Percentiles rank a stretch among this genome's conserved stretches.
Evolutionary conservation across 2,113 vertebrate species (phyloP).

Genomic region (Pelobates fuscus): DNA sequence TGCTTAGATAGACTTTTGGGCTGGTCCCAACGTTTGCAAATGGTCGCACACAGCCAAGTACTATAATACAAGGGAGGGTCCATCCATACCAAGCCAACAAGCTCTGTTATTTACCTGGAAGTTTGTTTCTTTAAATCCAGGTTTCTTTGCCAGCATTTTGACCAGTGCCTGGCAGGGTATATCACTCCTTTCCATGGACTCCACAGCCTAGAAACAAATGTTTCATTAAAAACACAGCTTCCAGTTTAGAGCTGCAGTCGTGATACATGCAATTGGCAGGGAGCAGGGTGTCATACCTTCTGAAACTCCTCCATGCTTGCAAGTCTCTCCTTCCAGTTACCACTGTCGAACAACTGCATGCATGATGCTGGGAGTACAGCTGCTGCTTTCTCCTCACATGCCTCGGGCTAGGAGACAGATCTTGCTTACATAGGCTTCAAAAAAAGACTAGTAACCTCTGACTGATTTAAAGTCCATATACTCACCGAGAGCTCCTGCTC

Average conservation of each 20-base stretch:
- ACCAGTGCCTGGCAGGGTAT: conserved; percentile 97
- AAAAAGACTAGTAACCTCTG: neutral
- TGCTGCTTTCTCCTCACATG: conserved; percentile 89
- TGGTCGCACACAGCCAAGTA: too few species aligned
- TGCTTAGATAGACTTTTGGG: too few species aligned
- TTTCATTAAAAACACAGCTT: neutral
- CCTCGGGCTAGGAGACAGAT: conserved; percentile 75
- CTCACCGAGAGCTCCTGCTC: conserved; percentile 89
- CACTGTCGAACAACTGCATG: conserved; percentile 87
- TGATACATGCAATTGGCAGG: neutral
- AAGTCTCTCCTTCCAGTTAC: conserved; percentile 96
- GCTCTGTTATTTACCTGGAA: conserved; percentile 91
- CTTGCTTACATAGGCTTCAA: too few species aligned
- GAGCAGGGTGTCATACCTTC: too few species aligned
- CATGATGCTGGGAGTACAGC: conserved; percentile 87
- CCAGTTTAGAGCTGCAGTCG: neutral
- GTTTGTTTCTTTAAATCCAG: conserved; percentile 98
- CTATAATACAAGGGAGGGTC: too few species aligned
- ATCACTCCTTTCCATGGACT: conserved; percentile 83
- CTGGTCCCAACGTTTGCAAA: too few species aligned
- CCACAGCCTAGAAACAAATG: conserved; percentile 76
- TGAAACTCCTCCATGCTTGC: conserved; percentile 98
- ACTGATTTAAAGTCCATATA: conserved; percentile 38
- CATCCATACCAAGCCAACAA: too few species aligned
- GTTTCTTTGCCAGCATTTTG: conserved; percentile 95